Percentiles rank a stretch among this genome's conserved stretches.
Conservation (phyloP, 2,888 invertebrate genomes). For the Scaptomyza cyrtandrae region DNA sequence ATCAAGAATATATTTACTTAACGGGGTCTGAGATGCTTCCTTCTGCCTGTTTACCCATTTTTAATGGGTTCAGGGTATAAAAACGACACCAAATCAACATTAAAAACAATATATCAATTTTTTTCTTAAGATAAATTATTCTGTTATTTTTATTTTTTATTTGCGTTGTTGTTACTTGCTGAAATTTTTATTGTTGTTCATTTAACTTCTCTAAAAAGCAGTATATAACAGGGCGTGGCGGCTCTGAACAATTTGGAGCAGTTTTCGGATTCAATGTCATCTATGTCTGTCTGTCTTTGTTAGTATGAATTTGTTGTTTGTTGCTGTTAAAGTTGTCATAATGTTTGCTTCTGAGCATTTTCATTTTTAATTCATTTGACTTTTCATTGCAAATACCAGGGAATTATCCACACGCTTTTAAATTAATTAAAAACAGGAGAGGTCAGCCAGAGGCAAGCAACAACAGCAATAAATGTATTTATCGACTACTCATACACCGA, state of each 20-base stretch:
- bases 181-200: constrained; percentile 40
- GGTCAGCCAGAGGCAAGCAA: constrained; percentile 36
- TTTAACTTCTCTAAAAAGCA: constrained; percentile 63
- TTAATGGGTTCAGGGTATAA: no score
- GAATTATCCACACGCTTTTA: constrained; percentile 83
- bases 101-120: no score
- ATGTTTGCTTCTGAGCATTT: constrained; percentile 61
- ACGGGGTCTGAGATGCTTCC: no score
- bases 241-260: constrained; percentile 26
- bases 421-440: constrained; percentile 80
- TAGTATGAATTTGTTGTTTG: constrained; percentile 25
- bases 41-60: no score
- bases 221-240: constrained; percentile 64
- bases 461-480: constrained; percentile 18
- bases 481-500: constrained; percentile 21
- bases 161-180: background rate
- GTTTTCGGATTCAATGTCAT: constrained; percentile 30
- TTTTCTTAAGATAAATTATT: no score
- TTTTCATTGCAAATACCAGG: constrained; percentile 73
- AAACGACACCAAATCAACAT: no score
- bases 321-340: constrained; percentile 33
- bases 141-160: no score
- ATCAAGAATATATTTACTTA: no score
- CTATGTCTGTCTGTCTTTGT: constrained; percentile 41
- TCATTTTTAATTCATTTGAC: constrained; percentile 78